phyloP scores from a whole-genome alignment of 1,140 invertebrate species.

The Frieseomelitta varia region DNA sequence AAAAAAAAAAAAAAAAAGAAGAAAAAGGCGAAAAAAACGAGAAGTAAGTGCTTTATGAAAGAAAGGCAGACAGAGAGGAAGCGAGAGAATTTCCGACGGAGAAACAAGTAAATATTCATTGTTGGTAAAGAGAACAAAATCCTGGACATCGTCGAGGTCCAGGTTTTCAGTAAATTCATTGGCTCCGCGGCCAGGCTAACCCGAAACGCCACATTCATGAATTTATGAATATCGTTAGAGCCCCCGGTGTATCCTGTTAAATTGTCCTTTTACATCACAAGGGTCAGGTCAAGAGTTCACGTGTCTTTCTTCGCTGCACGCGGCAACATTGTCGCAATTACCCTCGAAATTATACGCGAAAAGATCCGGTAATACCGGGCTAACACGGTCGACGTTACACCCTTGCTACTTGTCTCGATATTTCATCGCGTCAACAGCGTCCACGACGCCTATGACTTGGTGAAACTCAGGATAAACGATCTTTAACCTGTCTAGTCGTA shows the following conservation, averaged over 20 bases:
- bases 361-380: no score
- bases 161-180: slow-evolving; percentile 57
- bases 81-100: neutral
- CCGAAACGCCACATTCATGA: slow-evolving; percentile 54
- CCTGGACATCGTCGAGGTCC: slow-evolving; percentile 39
- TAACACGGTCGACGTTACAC: slow-evolving; percentile 10
- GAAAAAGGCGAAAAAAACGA: no score
- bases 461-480: no score
- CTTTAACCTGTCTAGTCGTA: no score
- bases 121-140: slow-evolving; percentile 56
- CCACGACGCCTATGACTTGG: no score
- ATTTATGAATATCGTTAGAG: slow-evolving; percentile 67
- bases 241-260: slow-evolving; percentile 11
- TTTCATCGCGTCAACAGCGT: no score
- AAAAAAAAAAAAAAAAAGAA: no score
- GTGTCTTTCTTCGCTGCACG: slow-evolving; percentile 17
- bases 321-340: slow-evolving; percentile 21
- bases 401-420: neutral
- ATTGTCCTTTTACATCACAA: slow-evolving; percentile 28
- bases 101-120: slow-evolving; percentile 62
- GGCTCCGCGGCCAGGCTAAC: slow-evolving; percentile 8
- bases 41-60: neutral
- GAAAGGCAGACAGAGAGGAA: neutral
- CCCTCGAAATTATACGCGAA: slow-evolving; percentile 11
- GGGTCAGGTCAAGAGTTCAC: slow-evolving; percentile 64